Conservation (phyloP, 2,888 invertebrate genomes). For the Quadroppia sp. region DNA sequence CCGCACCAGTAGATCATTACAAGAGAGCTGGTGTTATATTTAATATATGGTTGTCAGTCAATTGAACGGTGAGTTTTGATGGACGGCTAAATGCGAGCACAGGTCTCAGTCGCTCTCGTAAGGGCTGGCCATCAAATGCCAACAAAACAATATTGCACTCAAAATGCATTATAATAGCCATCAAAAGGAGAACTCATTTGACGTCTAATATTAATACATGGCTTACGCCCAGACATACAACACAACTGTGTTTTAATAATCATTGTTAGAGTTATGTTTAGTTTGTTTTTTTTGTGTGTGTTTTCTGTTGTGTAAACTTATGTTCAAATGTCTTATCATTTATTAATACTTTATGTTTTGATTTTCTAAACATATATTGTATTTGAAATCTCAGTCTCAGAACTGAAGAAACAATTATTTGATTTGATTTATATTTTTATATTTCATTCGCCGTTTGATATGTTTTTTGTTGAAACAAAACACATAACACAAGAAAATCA, state of each 20-base stretch:
- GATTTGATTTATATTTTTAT: neutral
- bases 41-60: conserved; percentile 32
- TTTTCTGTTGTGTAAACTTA: neutral
- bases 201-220: neutral
- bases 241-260: conserved; percentile 5
- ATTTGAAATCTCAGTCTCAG: neutral
- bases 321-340: conserved; percentile 1
- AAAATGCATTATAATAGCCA: conserved; percentile 1
- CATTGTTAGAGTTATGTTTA: neutral
- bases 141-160: conserved; percentile 29
- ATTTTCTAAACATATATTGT: neutral
- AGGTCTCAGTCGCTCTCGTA: neutral
- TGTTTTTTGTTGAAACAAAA: neutral
- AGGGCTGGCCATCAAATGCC: conserved; percentile 32
- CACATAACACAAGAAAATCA: neutral
- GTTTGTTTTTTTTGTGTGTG: neutral
- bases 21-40: conserved; percentile 20
- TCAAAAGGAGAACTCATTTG: neutral
- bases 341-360: neutral
- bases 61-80: neutral
- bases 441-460: neutral
- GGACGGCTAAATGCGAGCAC: conserved; percentile 8
- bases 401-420: neutral
- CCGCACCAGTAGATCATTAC: conserved; percentile 33
- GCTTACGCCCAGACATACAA: conserved; percentile 13